These are phyloP conservation scores for Seriola aureovittata DNA, from an alignment of 2,113 vertebrate genomes.

Conservation along the genomic window DNA sequence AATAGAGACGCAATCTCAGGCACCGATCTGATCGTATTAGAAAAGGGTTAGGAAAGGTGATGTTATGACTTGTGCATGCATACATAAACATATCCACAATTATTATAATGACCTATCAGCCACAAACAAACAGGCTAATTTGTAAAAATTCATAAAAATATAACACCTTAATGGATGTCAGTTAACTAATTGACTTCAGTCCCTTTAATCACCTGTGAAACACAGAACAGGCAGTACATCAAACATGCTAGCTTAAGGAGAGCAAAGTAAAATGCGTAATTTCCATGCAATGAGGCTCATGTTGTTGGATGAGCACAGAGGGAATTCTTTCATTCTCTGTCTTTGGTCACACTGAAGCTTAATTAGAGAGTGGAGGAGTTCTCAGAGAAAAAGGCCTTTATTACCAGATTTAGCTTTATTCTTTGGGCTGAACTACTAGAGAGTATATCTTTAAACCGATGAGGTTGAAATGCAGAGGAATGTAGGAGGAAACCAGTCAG, in stretches of 20 bases:
- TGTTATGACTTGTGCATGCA: neutral
- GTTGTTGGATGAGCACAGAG: conserved; percentile 68
- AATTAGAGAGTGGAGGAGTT: conserved; percentile 69
- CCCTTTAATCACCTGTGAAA: conserved; percentile 54
- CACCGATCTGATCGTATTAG: conserved; percentile 24
- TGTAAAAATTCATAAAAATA: conserved; percentile 14
- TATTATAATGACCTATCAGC: neutral
- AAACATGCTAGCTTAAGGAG: conserved; percentile 46
- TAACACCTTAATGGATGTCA: conserved; percentile 22
- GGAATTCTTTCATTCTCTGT: conserved; percentile 70
- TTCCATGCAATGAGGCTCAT: conserved; percentile 64
- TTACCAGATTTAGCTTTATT: conserved; percentile 29
- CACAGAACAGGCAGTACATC: conserved; percentile 45
- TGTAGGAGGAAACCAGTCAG: conserved; percentile 3
- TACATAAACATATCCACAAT: conserved; percentile 10
- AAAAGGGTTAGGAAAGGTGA: conserved; percentile 21
- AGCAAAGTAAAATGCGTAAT: conserved; percentile 65
- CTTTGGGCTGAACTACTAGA: conserved; percentile 7
- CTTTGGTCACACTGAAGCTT: conserved; percentile 78
- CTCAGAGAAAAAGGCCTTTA: conserved; percentile 27
- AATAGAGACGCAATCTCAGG: conserved; percentile 3
- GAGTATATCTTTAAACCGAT: conserved; percentile 18
- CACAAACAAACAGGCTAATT: conserved; percentile 17
- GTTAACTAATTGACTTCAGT: conserved; percentile 47
- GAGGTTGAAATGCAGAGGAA: conserved; percentile 15